A percentile compares a stretch with the other conserved stretches of the same genome.
Conservation (phyloP, 2,113 vertebrate genomes). For the Tupaia tana region DNA sequence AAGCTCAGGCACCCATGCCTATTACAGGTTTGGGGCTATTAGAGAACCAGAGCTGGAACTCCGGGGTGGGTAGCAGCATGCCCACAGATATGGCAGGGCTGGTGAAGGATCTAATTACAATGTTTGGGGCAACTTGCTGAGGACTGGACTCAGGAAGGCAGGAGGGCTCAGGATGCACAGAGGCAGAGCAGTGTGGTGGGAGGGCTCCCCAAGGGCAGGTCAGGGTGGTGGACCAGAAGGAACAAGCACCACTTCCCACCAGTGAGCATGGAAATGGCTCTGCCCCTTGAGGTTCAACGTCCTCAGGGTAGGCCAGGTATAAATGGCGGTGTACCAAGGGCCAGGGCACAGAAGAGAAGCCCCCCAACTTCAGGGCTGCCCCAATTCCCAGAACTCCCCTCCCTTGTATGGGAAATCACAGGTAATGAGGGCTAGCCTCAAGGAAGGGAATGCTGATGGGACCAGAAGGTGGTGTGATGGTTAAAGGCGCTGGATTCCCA, state of each 20-base stretch:
- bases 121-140: background rate
- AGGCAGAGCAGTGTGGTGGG: fast-evolving
- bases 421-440: background rate
- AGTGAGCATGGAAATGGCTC: background rate
- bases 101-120: fast-evolving
- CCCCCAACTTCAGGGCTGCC: background rate
- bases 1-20: background rate
- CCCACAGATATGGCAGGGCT: fast-evolving
- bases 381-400: background rate
- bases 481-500: no score
- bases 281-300: no score
- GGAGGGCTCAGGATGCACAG: background rate
- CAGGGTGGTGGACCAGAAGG: background rate
- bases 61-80: background rate
- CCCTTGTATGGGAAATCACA: background rate
- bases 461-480: no score
- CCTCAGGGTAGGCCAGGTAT: background rate
- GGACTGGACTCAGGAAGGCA: background rate
- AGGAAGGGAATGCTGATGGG: no score
- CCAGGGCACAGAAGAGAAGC: background rate
- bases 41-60: background rate
- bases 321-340: background rate
- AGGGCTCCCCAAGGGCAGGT: background rate
- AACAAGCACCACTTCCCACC: background rate
- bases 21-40: no score